phyloP scores from a whole-genome alignment of 2,797 vertebrate species.

The Oreortyx pictus region DNA sequence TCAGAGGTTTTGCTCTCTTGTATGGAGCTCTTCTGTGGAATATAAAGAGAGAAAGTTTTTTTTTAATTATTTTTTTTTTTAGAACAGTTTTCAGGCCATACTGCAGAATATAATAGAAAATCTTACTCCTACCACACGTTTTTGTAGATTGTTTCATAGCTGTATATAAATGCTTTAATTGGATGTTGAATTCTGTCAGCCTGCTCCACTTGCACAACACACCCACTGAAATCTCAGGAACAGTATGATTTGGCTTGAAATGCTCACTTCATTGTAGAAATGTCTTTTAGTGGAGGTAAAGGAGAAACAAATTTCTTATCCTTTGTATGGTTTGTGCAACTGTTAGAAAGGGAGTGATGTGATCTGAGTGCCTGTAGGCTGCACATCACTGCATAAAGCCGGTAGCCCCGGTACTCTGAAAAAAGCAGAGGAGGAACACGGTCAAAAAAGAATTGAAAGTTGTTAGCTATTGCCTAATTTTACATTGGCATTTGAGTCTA shows the following conservation, averaged over 20 bases:
- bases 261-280: background rate
- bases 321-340: background rate
- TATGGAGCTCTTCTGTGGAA: background rate
- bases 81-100: background rate
- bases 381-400: background rate
- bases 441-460: background rate
- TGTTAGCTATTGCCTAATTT: background rate
- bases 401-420: background rate
- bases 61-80: background rate
- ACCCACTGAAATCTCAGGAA: background rate
- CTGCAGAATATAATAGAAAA: background rate
- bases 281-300: background rate
- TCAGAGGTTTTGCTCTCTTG: background rate
- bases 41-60: background rate
- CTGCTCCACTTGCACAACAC: background rate
- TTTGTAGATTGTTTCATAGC: background rate
- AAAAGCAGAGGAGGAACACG: background rate
- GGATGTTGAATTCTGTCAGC: background rate
- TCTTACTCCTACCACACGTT: background rate
- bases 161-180: background rate
- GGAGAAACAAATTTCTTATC: background rate
- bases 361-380: background rate
- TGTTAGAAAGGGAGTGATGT: background rate
- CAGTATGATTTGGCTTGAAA: background rate
- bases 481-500: background rate